Percentiles rank a stretch among this genome's conserved stretches.
Evolutionary conservation across 30 jellyfish, hydroid and myxozoan species (phyloP).

Genomic region (Mastigias papua): DNA sequence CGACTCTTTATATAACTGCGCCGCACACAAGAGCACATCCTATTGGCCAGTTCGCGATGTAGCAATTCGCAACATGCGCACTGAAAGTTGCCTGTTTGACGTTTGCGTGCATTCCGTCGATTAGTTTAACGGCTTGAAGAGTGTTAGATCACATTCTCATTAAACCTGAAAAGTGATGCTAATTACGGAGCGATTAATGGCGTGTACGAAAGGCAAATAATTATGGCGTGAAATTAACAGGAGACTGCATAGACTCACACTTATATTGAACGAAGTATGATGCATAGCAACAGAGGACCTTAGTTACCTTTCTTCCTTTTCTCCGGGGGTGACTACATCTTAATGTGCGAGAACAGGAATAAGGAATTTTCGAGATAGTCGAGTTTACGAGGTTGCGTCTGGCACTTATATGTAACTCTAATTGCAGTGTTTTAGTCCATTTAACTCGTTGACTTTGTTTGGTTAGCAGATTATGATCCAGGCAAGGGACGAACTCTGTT

Average conservation of each 20-base stretch:
- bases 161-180: neutral
- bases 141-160: neutral
- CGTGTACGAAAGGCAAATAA: neutral
- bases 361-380: no score
- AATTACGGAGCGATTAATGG: neutral
- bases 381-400: no score
- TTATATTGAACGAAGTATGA: neutral
- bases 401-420: neutral
- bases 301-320: neutral
- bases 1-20: constrained; percentile 13
- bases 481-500: neutral
- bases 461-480: neutral
- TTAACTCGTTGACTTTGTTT: neutral
- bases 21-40: constrained; percentile 6
- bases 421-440: neutral
- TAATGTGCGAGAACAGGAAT: neutral
- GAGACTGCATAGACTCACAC: neutral
- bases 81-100: neutral
- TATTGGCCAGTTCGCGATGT: constrained; percentile 30
- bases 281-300: neutral
- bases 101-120: neutral
- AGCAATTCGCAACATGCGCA: constrained; percentile 29
- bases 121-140: neutral
- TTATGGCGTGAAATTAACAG: neutral
- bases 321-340: neutral